Base-by-base conservation (phyloP, 2,888 invertebrate species). In the Drosophila siamana region DNA sequence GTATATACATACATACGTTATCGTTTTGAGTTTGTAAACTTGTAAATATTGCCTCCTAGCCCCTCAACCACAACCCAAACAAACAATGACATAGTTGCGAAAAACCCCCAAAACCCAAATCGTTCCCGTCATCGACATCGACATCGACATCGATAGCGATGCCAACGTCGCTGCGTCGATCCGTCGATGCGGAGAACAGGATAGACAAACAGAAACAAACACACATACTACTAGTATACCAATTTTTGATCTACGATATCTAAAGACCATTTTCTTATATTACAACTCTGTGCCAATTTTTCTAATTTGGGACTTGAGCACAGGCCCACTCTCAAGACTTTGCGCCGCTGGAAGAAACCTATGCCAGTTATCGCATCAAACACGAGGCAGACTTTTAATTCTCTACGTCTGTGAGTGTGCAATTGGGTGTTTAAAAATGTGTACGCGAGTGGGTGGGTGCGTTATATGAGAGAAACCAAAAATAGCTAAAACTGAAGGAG, bases 321-420 rank as follows among this genome's bases (percentile, higher is more conserved):
- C 86, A 88, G 88, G 86, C 88, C 80, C 84, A 88, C 86, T 80
- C 84, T 56, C 86, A 86, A 87, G 87, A 84, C 60, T 90, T 91
- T 79, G 80, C 89, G 56, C 91, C 90, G 75, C 75, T 90, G 91
- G 90, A 90, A 81, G 86, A 91, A 79, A 90, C 89, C 52, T 90
- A 90, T 83, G 91, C 89, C 79, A 89, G 89, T 74, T 90, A 91
- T 78, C 90, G 90, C 84, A 90, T 90, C 77, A 90, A 90, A 66
- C 88, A 90, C 78, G 90, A 90, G 78, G 88, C 91, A 69, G 90
- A 90, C 79, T 90, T 81, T 75, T 91, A 90, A 86, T 80, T 63
- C 19, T 47, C 24, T 22, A 7, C 7, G 7, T 24, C 28, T 36
- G 56, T 52, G 26, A 13, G 24, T 16, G 62, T 69, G 51, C 9